Evolutionary conservation across 2,113 vertebrate species (phyloP), one percentile per base, ranked within the genome.

Genomic region (Thamnophis sirtalis): DNA sequence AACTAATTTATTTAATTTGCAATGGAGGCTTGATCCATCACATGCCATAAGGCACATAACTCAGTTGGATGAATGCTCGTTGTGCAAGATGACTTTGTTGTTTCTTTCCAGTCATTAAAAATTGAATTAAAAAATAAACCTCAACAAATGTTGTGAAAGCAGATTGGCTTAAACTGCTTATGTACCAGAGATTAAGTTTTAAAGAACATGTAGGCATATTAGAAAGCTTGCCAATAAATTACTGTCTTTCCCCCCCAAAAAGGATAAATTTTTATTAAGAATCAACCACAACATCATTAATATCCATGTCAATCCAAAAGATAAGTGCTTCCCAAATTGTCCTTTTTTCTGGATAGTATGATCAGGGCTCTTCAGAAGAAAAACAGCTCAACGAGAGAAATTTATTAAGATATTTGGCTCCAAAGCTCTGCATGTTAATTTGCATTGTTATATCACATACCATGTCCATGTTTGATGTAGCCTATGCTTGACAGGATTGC

Each of bases 1-100:
- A 89, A 89, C 88, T 92, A 92, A 89, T 92, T 86, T 89, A 89
- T 89, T 85, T 86, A 92, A 89, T 86, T 89, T 92, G 80, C 53
- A 33, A 53, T 63, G 55, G 48, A 80, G 89, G 28, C 48, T 55
- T 86, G 60, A 89, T 86, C 21, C 51, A 92, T 92, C 91, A 86
- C 73, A 89, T 89, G 55, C 80, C 89, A 63, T 15, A 43, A 84
- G 87, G 55, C 80, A 85, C 88, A 60, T 85, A 86, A 60, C 48
- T 92, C 55, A 86, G 80, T 85, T 85, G 87, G 68, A 89, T 50
- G 87, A 58, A 55, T 60, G 54, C 28, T 56, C 10, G 51, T 89
- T 92, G 88, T 43, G 73, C 55, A 51, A 89, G 73, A 89, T 85
- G 33, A 51, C 73, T 53, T 53, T 51, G n/a, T 63, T 26, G 48